Conservation (phyloP, 2,797 vertebrate genomes). For the Rhinatrema bivittatum region DNA sequence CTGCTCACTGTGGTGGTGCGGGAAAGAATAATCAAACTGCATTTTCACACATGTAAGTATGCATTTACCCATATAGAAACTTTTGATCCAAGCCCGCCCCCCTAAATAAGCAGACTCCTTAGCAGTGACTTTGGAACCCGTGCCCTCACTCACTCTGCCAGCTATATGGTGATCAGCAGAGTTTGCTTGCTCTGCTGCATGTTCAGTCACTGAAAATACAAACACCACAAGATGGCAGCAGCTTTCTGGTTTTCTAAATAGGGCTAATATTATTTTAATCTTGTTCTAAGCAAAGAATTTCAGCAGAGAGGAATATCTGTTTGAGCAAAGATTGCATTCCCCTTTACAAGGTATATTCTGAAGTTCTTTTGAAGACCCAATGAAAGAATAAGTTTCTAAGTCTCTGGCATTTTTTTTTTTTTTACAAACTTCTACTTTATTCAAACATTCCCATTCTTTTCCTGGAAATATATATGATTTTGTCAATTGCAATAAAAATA, state of each 20-base stretch:
- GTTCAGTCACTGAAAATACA: background rate
- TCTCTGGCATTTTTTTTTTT: conserved; percentile 11
- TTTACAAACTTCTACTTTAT: conserved; percentile 9
- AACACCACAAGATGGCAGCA: conserved; percentile 68
- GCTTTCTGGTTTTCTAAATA: conserved; percentile 25
- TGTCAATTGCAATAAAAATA: background rate
- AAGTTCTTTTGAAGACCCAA: background rate
- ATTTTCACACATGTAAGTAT: too few relatives aligned
- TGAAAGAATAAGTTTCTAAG: conserved; percentile 3
- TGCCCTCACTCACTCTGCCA: too few relatives aligned
- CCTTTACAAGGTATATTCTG: conserved; percentile 6
- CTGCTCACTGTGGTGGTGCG: too few relatives aligned
- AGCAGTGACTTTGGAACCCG: too few relatives aligned
- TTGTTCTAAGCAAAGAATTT: conserved; percentile 25
- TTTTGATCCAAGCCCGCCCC: too few relatives aligned
- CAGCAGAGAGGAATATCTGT: conserved; percentile 30
- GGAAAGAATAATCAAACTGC: too few relatives aligned
- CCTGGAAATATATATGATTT: background rate
- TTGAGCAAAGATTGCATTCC: conserved; percentile 17
- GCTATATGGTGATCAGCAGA: too few relatives aligned
- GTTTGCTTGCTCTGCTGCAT: too few relatives aligned
- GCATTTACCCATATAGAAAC: too few relatives aligned
- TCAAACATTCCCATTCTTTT: background rate
- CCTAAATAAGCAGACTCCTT: too few relatives aligned
- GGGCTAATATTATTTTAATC: conserved; percentile 1